Base-by-base conservation (phyloP, 2,888 invertebrate species). In the Oegoconia quadripuncta region DNA sequence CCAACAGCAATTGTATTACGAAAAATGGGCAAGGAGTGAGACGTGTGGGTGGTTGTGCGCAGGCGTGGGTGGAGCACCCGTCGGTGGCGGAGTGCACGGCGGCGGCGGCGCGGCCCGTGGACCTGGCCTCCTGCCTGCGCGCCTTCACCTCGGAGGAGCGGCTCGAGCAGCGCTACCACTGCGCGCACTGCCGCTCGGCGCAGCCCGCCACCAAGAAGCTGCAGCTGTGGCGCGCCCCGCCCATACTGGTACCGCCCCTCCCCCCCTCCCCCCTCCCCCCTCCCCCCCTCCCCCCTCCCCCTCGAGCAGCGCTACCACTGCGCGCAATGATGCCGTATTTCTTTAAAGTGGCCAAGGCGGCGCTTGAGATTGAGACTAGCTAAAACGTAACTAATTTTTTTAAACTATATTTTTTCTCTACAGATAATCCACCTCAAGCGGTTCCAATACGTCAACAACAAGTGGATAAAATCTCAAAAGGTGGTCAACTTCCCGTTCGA, bases 391-490 rank as follows among this genome's bases (percentile, higher is more conserved):
- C n/a, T n/a, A n/a, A n/a, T 20, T 20, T 20, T 20, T 20, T 20
- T 20, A 6, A n/a, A n/a, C n/a, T n/a, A n/a, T n/a, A n/a, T 23
- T 23, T 23, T 23, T 6, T 6, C n/a, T 23, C 23, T 17, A 1
- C 75, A 97, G 96, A 95, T 97, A 64, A 91, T 97, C 36, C 97
- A 97, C 72, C 82, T 97, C 49, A 97, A 97, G 74, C 91, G 97
- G 2, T 97, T 97, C 83, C 97, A 97, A 73, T 95, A 91, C 72
- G 92, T 96, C 37, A 95, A 95, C 79, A 94, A 92, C 66, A 93
- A 96, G 64, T 97, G 97, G 97, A 95, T 97, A 15, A 97, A 97
- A 72, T 97, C 97, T 0, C 96, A 96, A 68, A 97, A 97, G 72
- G 95, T 95, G 15, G 97, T 97, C 1, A 93, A 95, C 66, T 97